Base-by-base conservation (phyloP, 2,888 invertebrate species). In the Dynastes maya region DNA sequence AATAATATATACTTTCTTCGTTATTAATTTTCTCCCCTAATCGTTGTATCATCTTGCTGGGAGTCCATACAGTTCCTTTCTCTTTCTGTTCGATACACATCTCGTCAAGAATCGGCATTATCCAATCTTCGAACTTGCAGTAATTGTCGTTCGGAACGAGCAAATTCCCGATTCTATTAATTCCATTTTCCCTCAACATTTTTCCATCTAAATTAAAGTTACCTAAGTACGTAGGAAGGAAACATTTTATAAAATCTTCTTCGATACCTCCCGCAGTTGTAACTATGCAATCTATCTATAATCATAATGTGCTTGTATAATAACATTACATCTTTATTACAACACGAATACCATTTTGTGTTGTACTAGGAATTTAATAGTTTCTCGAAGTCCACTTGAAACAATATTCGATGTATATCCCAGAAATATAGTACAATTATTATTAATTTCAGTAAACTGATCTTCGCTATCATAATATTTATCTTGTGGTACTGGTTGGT, bases 141-240 rank as follows among this genome's bases (percentile, higher is more conserved):
- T 99, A 99, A 89, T 99, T 99, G 84, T 97, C 95, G 90, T 99
- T 99, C 0, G 99, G 99, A 0, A 99, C 98, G 68, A 99, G 90
- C 63, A 99, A 91, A 89, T 99, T 99, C 53, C 97, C 97, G 82
- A 91, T 91, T 58, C 91, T 87, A 88, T 98, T 98, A 75, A 98
- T 94, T 22, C 97, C 99, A 75, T 94, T 92, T 13, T 95, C 94
- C 75, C 98, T 91, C 22, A 98, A 90, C 68, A 90, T 89, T 88
- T 93, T 93, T 0, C 98, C 98, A 83, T 93, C 92, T 76, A 98
- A 90, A 85, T 93, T 90, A 87, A 98, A 99, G 85, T 97, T 96
- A 0, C 99, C 99, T 72, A 99, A 87, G 84, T 93, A 98, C 0
- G 98, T 99, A 0, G 98, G 96, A 1, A 97, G 97, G 76, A 99